phyloP scores from a whole-genome alignment of 53 echinoderm and acorn worm species.

The Luidia sarsii region DNA sequence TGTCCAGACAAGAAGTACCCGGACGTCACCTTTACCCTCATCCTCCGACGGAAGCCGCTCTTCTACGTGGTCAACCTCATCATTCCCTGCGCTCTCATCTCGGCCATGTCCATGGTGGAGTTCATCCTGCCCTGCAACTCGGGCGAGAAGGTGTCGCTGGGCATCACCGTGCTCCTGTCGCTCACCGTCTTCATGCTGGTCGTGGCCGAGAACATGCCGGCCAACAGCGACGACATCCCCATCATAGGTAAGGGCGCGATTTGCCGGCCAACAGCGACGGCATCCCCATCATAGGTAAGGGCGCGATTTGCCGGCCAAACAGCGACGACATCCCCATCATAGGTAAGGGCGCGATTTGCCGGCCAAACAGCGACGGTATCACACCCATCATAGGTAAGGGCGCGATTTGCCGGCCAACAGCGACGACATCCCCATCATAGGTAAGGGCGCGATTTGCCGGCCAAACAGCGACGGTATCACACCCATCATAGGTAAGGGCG shows the following conservation, averaged over 20 bases:
- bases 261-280: no score
- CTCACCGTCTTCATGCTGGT: constrained; percentile 98
- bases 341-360: no score
- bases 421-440: no score
- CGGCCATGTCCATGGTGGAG: constrained; percentile 93
- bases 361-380: no score
- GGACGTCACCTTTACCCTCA: constrained; percentile 83
- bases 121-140: constrained; percentile 98
- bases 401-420: no score
- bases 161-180: constrained; percentile 94
- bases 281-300: no score
- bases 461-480: no score
- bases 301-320: no score
- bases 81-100: constrained; percentile 91
- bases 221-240: constrained; percentile 87
- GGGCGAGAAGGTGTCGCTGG: constrained; percentile 97
- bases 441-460: no score
- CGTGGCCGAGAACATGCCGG: constrained; percentile 98
- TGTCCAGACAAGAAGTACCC: constrained; percentile 80
- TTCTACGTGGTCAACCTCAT: constrained; percentile 95
- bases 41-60: constrained; percentile 83
- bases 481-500: no score
- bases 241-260: constrained; percentile 77
- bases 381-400: no score
- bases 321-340: no score